Evolutionary conservation across 2,888 invertebrate species (phyloP).

Genomic region (Hypercompe scribonia): DNA sequence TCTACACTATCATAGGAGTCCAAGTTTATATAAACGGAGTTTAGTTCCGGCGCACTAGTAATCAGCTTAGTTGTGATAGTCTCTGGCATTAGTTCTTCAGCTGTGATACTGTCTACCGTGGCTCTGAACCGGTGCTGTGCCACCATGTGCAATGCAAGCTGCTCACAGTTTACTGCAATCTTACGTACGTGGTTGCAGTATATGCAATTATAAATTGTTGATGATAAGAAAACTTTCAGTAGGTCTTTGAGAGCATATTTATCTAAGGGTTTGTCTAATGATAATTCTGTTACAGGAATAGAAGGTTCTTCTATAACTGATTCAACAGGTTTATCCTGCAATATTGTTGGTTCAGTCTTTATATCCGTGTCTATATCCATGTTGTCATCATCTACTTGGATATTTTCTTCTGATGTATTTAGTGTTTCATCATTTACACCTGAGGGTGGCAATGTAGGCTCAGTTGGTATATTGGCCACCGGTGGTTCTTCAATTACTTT

Average conservation of each 20-base stretch:
- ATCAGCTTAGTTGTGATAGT: constrained; percentile 90
- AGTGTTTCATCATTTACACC: constrained; percentile 51
- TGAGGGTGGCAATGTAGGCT: constrained; percentile 41
- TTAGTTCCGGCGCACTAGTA: constrained; percentile 87
- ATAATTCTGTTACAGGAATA: constrained; percentile 89
- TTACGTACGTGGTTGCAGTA: constrained; percentile 95
- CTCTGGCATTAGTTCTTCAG: constrained; percentile 90
- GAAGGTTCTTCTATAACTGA: constrained; percentile 82
- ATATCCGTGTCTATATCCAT: constrained; percentile 65
- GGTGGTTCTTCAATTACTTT: constrained; percentile 41
- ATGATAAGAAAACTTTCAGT: constrained; percentile 90
- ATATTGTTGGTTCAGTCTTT: constrained; percentile 66
- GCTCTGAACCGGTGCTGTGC: constrained; percentile 93
- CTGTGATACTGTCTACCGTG: constrained; percentile 91
- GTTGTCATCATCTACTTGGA: constrained; percentile 60
- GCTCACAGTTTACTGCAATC: constrained; percentile 94
- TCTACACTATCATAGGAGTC: constrained; percentile 89
- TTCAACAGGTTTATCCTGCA: constrained; percentile 63
- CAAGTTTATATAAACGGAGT: constrained; percentile 89
- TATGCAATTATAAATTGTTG: constrained; percentile 90
- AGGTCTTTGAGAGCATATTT: constrained; percentile 90
- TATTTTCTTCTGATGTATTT: constrained; percentile 53
- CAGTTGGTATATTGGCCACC: constrained; percentile 32
- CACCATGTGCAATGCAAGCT: constrained; percentile 92
- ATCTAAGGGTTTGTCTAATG: constrained; percentile 91